These are phyloP conservation scores for Temnothorax unifasciatus DNA, from an alignment of 2,888 invertebrate species.

Conservation along the genomic window DNA sequence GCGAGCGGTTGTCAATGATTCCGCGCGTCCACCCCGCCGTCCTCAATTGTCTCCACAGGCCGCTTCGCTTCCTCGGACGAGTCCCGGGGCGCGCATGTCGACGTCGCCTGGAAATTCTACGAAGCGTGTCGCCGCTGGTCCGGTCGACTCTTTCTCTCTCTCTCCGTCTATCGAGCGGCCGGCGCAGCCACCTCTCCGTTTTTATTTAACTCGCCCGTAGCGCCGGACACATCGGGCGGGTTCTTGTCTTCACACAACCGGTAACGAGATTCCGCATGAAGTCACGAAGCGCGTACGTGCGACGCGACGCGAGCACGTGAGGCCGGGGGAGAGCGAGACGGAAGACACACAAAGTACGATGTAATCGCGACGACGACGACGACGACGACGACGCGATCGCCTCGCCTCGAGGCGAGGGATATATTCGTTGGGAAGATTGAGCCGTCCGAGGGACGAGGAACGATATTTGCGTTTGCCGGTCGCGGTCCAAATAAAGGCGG, in stretches of 20 bases:
- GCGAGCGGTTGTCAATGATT: constrained; percentile 36
- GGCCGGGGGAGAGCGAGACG: too few species aligned
- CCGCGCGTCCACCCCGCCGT: constrained; percentile 39
- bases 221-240: too few species aligned
- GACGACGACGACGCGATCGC: background rate
- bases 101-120: constrained; percentile 55
- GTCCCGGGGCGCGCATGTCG: constrained; percentile 9
- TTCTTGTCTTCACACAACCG: too few species aligned
- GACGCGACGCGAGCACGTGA: too few species aligned
- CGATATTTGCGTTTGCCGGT: background rate
- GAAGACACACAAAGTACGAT: constrained; percentile 19
- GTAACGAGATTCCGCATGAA: too few species aligned
- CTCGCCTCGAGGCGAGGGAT: background rate
- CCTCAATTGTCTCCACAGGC: constrained; percentile 43
- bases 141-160: constrained; percentile 25
- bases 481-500: background rate
- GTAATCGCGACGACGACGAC: constrained; percentile 18
- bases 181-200: too few species aligned
- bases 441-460: background rate
- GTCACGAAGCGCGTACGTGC: too few species aligned
- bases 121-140: constrained; percentile 58
- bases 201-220: too few species aligned
- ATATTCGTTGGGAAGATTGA: constrained; percentile 25
- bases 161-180: too few species aligned
- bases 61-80: constrained; percentile 42